Conservation (phyloP, 2,888 invertebrate genomes). For the Formica aserva region DNA sequence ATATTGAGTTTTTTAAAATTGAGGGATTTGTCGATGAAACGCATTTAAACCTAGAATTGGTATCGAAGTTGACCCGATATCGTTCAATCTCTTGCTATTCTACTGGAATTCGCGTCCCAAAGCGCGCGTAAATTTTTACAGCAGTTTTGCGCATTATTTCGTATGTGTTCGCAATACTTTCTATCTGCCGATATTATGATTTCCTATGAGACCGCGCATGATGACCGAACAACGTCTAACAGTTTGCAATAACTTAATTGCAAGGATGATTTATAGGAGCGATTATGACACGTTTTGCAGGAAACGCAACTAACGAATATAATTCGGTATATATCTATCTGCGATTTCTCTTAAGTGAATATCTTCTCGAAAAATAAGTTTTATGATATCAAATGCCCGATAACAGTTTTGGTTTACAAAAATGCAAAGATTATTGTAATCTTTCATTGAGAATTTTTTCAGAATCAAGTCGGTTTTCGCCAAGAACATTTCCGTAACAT, state of each 20-base stretch:
- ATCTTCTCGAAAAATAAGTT: slow-evolving; percentile 13
- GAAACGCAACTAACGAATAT: not conserved
- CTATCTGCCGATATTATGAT: slow-evolving; percentile 14
- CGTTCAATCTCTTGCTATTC: slow-evolving; percentile 31
- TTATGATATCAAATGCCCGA: slow-evolving; percentile 1
- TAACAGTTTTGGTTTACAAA: not conserved
- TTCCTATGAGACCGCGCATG: slow-evolving; percentile 36
- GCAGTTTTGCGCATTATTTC: slow-evolving; percentile 9
- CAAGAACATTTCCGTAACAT: not conserved
- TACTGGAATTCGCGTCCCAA: slow-evolving; percentile 31
- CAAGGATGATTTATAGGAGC: slow-evolving; percentile 29
- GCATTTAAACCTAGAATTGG: not conserved
- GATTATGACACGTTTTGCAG: slow-evolving; percentile 2
- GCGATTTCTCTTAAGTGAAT: not conserved
- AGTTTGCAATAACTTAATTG: slow-evolving; percentile 36
- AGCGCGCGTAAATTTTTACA: slow-evolving; percentile 33
- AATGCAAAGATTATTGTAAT: not conserved
- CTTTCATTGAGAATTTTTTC: not conserved
- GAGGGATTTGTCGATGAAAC: slow-evolving; percentile 5
- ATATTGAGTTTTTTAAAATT: not conserved
- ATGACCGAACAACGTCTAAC: slow-evolving; percentile 19
- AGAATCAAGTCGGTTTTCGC: slow-evolving; percentile 13
- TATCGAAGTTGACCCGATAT: slow-evolving; percentile 23
- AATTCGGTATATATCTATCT: not conserved
- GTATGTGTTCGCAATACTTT: slow-evolving; percentile 24